Evolutionary conservation across 2,113 vertebrate genomes (phyloP), one percentile per base, ranked within the genome.

Genomic region (Lampris incognitus): DNA sequence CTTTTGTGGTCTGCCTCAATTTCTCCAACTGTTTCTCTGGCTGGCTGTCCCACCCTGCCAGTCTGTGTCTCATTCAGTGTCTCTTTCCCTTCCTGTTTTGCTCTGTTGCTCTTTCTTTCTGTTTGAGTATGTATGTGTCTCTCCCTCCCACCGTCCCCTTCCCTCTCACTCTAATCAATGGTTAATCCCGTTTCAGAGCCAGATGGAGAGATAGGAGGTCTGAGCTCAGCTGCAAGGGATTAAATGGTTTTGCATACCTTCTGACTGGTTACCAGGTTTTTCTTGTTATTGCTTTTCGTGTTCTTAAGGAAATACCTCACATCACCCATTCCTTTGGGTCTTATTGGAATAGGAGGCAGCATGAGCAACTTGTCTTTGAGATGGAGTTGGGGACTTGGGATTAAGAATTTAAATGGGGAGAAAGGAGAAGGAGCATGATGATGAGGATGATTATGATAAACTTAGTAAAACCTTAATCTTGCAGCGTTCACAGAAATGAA

Each of bases 171-270:
- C 42, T 57, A 24, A 48, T 78, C 49, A 64, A 11, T 51, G 62
- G 44, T 81, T 74, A 86, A 88, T 89, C 80, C 68, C 2, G 64
- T 80, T 77, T 80, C 71, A 61, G 39, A 70, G 63, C 51, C 85
- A 87, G 85, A 86, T 86, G 82, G 81, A 78, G 41, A 68, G 73
- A 51, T 67, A 13, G 50, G 48, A 65, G 13, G 10, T 61, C 13
- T 50, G 52, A 56, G 13, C 39, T 74, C 13, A 78, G 62, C 62
- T 55, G 52, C 36, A 62, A 51, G 13, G 60, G 69, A 87, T 90
- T 85, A 74, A 37, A 70, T 59, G 41, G 40, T 39, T 10, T 46
- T 74, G 52, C 74, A 74, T 71, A 63, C 40, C 41, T 11, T 13
- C 60, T 74, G 59, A 81, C 80, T 41, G 24, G 79, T n/a, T 66